phyloP scores from a whole-genome alignment of 2,113 vertebrate species.

The Lagopus leucura region DNA sequence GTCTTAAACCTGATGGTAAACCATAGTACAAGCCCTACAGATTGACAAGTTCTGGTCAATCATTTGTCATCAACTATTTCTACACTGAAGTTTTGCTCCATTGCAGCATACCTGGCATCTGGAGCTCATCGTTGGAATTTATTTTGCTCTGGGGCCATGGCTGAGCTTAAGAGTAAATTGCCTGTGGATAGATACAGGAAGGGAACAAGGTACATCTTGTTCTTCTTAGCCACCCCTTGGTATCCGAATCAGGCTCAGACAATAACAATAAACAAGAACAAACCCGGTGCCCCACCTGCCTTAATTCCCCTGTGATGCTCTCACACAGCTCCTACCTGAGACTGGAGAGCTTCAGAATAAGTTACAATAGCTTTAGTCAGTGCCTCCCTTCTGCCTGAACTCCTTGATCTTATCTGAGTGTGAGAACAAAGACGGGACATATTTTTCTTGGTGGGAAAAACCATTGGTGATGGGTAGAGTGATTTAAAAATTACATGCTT shows the following conservation, averaged over 20 bases:
- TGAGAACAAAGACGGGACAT: neutral
- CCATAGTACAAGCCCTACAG: neutral
- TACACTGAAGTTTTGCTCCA: neutral
- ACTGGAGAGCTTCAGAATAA: accelerated
- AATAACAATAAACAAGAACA: slow-evolving; percentile 47
- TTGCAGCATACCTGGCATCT: neutral
- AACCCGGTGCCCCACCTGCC: neutral
- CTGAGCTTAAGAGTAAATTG: slow-evolving; percentile 10
- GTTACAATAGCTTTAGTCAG: neutral
- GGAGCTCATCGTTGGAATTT: accelerated
- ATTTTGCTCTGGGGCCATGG: neutral
- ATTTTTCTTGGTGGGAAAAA: neutral
- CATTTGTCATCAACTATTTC: neutral
- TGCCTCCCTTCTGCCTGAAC: neutral
- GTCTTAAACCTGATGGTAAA: neutral
- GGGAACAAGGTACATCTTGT: neutral
- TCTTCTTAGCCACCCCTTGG: neutral
- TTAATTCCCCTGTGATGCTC: neutral
- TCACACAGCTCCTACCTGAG: neutral
- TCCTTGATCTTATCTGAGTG: slow-evolving; percentile 12
- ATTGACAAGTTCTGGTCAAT: neutral
- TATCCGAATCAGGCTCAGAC: neutral
- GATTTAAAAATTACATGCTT: neutral
- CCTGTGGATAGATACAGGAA: slow-evolving; percentile 1
- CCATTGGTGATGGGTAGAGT: neutral